These are phyloP conservation scores for Halichoeres trimaculatus DNA, from an alignment of 2,113 vertebrate genomes.

Conservation along the genomic window DNA sequence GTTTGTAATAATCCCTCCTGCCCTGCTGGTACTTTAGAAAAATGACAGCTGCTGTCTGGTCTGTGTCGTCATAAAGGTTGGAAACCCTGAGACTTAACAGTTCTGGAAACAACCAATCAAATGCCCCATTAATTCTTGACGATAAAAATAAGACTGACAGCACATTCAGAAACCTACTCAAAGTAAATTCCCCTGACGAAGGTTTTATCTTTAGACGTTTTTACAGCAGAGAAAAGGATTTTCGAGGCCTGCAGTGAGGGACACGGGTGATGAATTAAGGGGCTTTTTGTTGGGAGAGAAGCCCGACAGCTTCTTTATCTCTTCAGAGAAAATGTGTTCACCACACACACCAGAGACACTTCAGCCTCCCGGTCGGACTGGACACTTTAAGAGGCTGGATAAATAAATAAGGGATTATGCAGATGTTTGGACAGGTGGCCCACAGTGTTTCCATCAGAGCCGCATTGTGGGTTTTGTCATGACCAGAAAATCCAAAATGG, in stretches of 20 bases:
- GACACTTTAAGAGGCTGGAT: constrained; percentile 35
- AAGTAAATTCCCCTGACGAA: background rate
- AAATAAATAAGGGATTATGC: constrained; percentile 49
- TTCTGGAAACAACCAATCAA: too few relatives aligned
- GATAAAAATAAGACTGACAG: too few relatives aligned
- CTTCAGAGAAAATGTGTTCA: constrained; percentile 30
- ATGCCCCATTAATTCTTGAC: too few relatives aligned
- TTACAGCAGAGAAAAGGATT: background rate
- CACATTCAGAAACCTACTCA: background rate
- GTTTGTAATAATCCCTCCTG: too few relatives aligned
- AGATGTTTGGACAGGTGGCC: constrained; percentile 78
- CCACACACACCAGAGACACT: constrained; percentile 24
- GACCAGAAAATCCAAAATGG: constrained; percentile 54
- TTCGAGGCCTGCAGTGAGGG: too few relatives aligned
- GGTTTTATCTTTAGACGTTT: constrained; percentile 5
- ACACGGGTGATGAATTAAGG: background rate
- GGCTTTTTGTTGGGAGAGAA: constrained; percentile 14
- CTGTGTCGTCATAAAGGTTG: too few relatives aligned
- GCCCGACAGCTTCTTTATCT: constrained; percentile 10
- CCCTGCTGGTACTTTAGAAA: too few relatives aligned
- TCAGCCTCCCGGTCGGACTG: background rate
- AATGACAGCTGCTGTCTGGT: too few relatives aligned
- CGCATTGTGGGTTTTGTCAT: constrained; percentile 48
- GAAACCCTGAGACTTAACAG: too few relatives aligned
- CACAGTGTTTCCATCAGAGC: constrained; percentile 39